Evolutionary conservation across 2,797 vertebrate species (phyloP), one percentile per base, ranked within the genome.

Genomic region (Anolis apletophallus): DNA sequence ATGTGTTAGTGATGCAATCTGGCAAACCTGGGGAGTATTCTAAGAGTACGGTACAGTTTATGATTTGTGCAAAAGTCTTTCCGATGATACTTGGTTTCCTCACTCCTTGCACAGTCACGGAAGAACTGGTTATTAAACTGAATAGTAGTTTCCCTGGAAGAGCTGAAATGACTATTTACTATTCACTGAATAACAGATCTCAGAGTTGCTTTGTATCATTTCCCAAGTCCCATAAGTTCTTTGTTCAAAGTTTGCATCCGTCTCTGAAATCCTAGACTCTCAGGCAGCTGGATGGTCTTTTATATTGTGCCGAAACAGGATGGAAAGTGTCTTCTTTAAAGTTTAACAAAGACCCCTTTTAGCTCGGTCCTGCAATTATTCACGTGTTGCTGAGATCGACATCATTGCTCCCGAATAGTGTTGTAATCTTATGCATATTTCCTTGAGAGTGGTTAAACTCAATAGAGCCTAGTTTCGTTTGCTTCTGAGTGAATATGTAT

Each of bases 131-230:
- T 80, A 0, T 17, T 80, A 13, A 59, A 74, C 36, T 80, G 59
- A 87, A 84, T 14, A 71, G 50, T 75, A 76, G 52, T 61, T 73
- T 71, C 68, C 6, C 81, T 2, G 61, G 78, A 85, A 83, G 23
- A 21, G 59, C 84, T 16, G 23, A 64, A 86, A 80, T 57, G 16
- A 5, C 6, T 40, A 3, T 67, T 64, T 17, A 0, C 64, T 64
- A 69, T 84, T 81, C 7, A 67, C 21, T 87, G 77, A 78, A 5
- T 85, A 72, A 13, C 1, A 10, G 16, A 89, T 76, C 85, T 34
- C 2, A 67, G 88, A 59, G 88, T 34, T 11, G 19, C 52, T 0
- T 9, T 10, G 69, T 85, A 78, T 85, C 34, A 1, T n/a, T 23
- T 40, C 7, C 67, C 61, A 0, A 34, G 12, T 78, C 89, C 29